phyloP scores from a whole-genome alignment of 2,888 invertebrate genomes.

The Patella ulyssiponensis region DNA sequence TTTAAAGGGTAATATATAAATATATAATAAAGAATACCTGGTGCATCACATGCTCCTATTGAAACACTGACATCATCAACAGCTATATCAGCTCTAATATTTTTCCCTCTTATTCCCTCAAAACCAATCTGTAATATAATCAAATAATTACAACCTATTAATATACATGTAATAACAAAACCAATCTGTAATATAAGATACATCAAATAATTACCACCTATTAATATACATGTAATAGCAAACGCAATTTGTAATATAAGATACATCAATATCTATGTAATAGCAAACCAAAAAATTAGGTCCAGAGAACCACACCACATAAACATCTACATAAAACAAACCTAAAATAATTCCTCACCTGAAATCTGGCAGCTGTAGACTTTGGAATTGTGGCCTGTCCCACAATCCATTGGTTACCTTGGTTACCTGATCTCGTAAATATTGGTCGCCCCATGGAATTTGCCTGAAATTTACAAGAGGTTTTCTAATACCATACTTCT shows the following conservation, averaged over 20 bases:
- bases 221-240: slow-evolving; percentile 29
- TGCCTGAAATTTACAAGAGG: slow-evolving; percentile 27
- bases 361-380: slow-evolving; percentile 40
- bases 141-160: background rate
- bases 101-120: slow-evolving; percentile 58
- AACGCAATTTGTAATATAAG: slow-evolving; percentile 51
- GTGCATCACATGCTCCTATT: slow-evolving; percentile 48
- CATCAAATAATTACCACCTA: background rate
- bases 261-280: background rate
- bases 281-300: slow-evolving; percentile 35
- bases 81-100: slow-evolving; percentile 60
- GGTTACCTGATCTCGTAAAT: slow-evolving; percentile 53
- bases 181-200: slow-evolving; percentile 45
- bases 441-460: slow-evolving; percentile 40
- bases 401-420: slow-evolving; percentile 60
- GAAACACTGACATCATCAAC: slow-evolving; percentile 61
- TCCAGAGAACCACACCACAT: too few relatives aligned
- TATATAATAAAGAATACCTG: slow-evolving; percentile 30
- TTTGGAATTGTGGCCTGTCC: slow-evolving; percentile 47
- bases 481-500: background rate
- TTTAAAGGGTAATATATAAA: too few relatives aligned
- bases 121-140: slow-evolving; percentile 51
- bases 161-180: slow-evolving; percentile 40
- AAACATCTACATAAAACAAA: too few relatives aligned
- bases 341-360: slow-evolving; percentile 35